Base-by-base conservation (phyloP, 1,140 invertebrate species). In the Halictus rubicundus region DNA sequence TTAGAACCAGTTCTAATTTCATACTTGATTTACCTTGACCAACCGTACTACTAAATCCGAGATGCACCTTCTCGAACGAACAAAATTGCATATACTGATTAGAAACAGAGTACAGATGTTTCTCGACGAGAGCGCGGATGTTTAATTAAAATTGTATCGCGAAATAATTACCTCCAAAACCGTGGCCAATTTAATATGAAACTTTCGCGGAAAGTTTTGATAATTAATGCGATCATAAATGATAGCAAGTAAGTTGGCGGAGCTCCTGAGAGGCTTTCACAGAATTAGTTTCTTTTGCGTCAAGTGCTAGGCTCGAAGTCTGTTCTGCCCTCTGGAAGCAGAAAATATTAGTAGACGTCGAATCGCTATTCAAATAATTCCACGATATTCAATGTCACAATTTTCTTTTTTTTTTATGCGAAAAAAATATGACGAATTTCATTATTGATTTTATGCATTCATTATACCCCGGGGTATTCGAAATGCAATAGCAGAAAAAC, bases 201-300 rank as follows among this genome's bases (percentile, higher is more conserved):
- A 19, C 19, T 54, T 52, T 39, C 75, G 39, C 10, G 10, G 21
- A 49, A 78, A 71, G 27, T 78, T 78, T 63, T 63, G 6, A 46
- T 52, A 63, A 7, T 63, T 63, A 78, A 39, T 16, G 57, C 42
- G 23, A 71, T 78, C 68, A 71, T 78, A 74, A 79, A 23, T n/a
- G 46, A 42, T 63, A 77, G 57, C 3, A 42, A 57, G 49, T 52
- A 39, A 54, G 59, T 57, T 39, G 12, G 37, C 10, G 27, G 61
- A 71, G 32, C 39, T 64, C 27, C 0, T 0, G 39, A 9, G 21
- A 39, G 3, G 74, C 66, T 78, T 71, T 78, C 37, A 54, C 59
- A 16, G 49, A 70, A 78, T 78, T 71, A 78, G 57, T 49, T 54
- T 42, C 59, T 25, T 71, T 63, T 42, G 16, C 12, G 4, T 0